Evolutionary conservation across 2,113 vertebrate species (phyloP).

Genomic region (Catagonus wagneri): DNA sequence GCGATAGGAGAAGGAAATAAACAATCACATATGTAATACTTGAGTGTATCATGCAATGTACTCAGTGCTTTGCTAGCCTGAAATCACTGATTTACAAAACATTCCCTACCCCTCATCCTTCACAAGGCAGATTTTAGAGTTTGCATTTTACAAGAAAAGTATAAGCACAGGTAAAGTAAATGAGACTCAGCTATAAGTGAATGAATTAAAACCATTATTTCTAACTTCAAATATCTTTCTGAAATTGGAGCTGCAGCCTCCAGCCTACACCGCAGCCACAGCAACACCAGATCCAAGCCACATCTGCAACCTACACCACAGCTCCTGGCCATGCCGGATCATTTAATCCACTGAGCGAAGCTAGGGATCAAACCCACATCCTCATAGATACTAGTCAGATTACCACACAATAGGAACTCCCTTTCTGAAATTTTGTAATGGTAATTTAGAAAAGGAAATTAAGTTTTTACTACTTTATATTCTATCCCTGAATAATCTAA

Average conservation of each 20-base stretch:
- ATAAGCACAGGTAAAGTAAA: background rate
- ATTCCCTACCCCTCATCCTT: background rate
- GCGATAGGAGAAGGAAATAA: background rate
- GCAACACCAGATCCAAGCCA: no score
- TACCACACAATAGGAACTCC: no score
- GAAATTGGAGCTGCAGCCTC: background rate
- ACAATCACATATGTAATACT: background rate
- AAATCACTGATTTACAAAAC: background rate
- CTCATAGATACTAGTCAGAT: no score
- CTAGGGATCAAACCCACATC: no score
- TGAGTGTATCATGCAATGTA: background rate
- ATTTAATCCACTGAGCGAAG: no score
- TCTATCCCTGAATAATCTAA: background rate
- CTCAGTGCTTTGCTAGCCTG: background rate
- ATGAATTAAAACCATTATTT: background rate
- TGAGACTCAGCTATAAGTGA: background rate
- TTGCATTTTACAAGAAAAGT: background rate
- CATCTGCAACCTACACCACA: no score
- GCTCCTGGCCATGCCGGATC: no score
- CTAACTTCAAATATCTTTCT: background rate
- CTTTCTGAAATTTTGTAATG: background rate
- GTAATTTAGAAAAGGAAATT: background rate
- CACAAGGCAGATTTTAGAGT: background rate
- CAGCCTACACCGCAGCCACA: no score
- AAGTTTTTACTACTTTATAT: background rate